Percentiles rank a stretch among this genome's conserved stretches.
Evolutionary conservation across 2,797 vertebrate species (phyloP).

Genomic region (Sebastes nivosus): DNA sequence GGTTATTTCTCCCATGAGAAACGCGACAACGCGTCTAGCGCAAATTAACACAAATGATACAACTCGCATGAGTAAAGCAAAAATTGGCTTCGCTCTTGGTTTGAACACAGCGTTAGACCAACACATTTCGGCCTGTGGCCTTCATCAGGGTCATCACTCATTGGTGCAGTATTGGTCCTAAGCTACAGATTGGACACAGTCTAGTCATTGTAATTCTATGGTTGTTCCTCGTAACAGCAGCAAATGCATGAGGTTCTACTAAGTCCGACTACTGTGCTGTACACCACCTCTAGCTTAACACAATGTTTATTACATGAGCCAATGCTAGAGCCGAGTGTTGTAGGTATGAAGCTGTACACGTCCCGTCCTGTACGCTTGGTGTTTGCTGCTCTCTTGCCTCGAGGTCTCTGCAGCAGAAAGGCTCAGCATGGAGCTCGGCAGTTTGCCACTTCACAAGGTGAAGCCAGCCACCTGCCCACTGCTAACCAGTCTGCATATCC

Average conservation of each 20-base stretch:
- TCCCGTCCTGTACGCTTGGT: neutral
- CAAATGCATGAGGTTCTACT: slow-evolving; percentile 37
- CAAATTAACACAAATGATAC: too few species aligned
- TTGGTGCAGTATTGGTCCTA: slow-evolving; percentile 18
- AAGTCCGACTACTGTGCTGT: slow-evolving; percentile 30
- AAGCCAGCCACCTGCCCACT: neutral
- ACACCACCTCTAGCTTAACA: slow-evolving; percentile 16
- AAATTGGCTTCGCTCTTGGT: too few species aligned
- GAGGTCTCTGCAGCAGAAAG: slow-evolving; percentile 5
- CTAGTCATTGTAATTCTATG: neutral
- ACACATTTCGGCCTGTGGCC: too few species aligned
- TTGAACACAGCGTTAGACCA: too few species aligned
- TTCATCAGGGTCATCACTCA: neutral
- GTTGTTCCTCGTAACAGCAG: slow-evolving; percentile 42
- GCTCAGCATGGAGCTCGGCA: slow-evolving; percentile 9
- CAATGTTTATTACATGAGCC: slow-evolving; percentile 22
- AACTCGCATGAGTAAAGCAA: too few species aligned
- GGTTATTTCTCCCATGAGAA: too few species aligned
- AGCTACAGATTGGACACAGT: slow-evolving; percentile 29
- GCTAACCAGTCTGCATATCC: slow-evolving; percentile 24
- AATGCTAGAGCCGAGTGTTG: slow-evolving; percentile 18
- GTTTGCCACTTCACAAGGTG: slow-evolving; percentile 1
- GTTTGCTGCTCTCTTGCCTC: neutral
- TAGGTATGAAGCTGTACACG: slow-evolving; percentile 22
- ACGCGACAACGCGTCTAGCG: too few species aligned